Conservation (phyloP, 2,888 invertebrate genomes). For the Erebia ligea region DNA sequence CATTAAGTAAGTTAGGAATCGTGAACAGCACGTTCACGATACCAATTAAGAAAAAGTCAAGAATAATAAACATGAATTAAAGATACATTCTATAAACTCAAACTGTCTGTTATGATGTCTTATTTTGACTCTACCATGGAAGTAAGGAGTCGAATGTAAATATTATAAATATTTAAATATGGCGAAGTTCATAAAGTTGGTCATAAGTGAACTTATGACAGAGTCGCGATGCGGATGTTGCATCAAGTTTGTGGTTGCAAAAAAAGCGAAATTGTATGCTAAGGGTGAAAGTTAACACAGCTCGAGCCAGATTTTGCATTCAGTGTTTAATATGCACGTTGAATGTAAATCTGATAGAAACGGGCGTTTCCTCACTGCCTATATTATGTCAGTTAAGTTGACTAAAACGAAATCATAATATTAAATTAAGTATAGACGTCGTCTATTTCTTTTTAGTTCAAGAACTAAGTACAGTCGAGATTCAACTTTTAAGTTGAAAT, state of each 20-base stretch:
- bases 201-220: background rate
- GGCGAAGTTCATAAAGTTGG: background rate
- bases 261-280: conserved; percentile 9
- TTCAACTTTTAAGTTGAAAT: background rate
- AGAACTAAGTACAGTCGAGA: background rate
- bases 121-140: no score
- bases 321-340: background rate
- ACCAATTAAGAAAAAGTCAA: background rate
- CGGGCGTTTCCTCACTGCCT: no score
- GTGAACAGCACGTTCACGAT: background rate
- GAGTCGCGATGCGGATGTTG: background rate
- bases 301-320: conserved; percentile 3
- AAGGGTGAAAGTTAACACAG: conserved; percentile 10
- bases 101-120: no score
- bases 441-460: no score
- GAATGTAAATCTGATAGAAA: conserved; percentile 8
- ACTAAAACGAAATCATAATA: background rate
- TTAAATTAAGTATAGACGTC: no score
- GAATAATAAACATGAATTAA: background rate
- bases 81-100: background rate
- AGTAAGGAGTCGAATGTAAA: no score
- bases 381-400: background rate
- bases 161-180: no score
- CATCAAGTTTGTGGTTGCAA: conserved; percentile 6
- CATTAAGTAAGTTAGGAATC: background rate